phyloP scores from a whole-genome alignment of 2,113 vertebrate genomes.

The Bambusicola thoracicus region DNA sequence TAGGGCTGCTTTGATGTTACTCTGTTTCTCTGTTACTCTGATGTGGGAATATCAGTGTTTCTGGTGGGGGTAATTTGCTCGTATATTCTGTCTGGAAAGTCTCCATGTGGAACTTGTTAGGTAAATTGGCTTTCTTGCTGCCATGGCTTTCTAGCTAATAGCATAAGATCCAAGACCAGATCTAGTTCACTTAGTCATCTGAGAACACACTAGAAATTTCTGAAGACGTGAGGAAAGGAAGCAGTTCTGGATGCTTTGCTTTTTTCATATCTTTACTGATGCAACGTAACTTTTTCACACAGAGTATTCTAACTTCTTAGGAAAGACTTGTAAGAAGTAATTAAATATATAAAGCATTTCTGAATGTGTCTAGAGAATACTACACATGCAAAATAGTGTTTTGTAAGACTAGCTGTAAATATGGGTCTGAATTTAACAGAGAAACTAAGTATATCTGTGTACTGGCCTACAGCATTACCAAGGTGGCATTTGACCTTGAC shows the following conservation, averaged over 20 bases:
- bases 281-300: not conserved
- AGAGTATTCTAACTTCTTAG: not conserved
- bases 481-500: constrained; percentile 36
- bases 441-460: not conserved
- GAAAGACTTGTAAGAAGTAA: constrained; percentile 23
- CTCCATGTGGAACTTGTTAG: not conserved
- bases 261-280: not conserved
- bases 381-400: not conserved
- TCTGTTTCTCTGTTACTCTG: not conserved
- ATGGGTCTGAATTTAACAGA: not conserved
- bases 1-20: not conserved
- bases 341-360: constrained; percentile 26
- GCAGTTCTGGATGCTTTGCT: not conserved
- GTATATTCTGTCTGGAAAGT: not conserved
- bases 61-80: not conserved
- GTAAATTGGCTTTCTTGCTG: not conserved
- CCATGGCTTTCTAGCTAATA: not conserved
- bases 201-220: constrained; percentile 20
- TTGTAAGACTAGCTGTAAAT: constrained; percentile 23
- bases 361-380: not conserved
- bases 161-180: not conserved
- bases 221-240: not conserved
- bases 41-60: not conserved
- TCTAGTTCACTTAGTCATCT: not conserved
- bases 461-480: constrained; percentile 9